A percentile compares a stretch with the other conserved stretches of the same genome.
phyloP scores from a whole-genome alignment of 1,140 invertebrate species.

The Patella vulgata region DNA sequence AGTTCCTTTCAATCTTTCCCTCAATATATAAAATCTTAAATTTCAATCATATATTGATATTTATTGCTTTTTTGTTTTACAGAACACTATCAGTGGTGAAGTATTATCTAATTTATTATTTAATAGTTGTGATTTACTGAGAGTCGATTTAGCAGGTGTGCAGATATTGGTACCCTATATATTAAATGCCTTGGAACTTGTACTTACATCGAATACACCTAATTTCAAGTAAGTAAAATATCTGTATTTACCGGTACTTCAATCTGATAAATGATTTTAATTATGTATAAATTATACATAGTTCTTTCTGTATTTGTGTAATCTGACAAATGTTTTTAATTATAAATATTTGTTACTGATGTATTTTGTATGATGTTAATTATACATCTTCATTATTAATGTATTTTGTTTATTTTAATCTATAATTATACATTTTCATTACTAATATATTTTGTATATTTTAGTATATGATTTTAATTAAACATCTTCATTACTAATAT shows the following conservation, averaged over 20 bases:
- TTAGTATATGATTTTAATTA: too few relatives aligned
- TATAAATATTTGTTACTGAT: not conserved
- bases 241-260: not conserved
- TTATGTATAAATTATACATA: not conserved
- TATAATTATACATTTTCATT: conserved; percentile 6
- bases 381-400: too few relatives aligned
- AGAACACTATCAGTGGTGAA: conserved; percentile 62
- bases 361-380: not conserved
- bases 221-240: conserved; percentile 51
- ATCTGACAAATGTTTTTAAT: not conserved
- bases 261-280: not conserved
- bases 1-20: too few relatives aligned
- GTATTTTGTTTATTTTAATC: too few relatives aligned
- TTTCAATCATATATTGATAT: not conserved
- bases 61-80: conserved; percentile 25
- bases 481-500: too few relatives aligned
- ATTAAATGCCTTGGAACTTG: conserved; percentile 87
- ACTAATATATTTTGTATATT: too few relatives aligned
- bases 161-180: conserved; percentile 89
- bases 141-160: conserved; percentile 92
- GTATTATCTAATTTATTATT: conserved; percentile 82
- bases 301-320: too few relatives aligned
- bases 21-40: not conserved
- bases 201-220: conserved; percentile 76
- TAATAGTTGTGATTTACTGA: conserved; percentile 77